A percentile compares a stretch with the other conserved stretches of the same genome.
Conservation (phyloP, 1,140 invertebrate genomes). For the Helicoverpa zea region DNA sequence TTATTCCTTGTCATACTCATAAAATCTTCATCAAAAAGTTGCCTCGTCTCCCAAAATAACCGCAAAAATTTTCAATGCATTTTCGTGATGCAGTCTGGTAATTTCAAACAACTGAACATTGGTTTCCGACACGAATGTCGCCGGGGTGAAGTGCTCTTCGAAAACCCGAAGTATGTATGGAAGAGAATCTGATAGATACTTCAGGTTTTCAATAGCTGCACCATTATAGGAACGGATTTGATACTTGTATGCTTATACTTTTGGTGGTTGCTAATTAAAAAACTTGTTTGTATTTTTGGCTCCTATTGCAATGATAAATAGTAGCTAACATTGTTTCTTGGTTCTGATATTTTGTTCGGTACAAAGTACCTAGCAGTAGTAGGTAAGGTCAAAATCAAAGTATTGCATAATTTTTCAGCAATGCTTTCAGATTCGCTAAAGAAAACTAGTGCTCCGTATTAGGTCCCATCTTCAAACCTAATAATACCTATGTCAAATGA, state of each 20-base stretch:
- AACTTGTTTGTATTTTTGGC: neutral
- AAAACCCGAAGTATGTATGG: constrained; percentile 3
- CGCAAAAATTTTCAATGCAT: neutral
- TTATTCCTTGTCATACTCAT: too few species aligned
- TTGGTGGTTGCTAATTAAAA: neutral
- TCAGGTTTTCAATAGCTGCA: constrained; percentile 4
- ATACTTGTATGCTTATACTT: neutral
- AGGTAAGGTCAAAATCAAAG: too few species aligned
- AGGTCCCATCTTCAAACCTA: too few species aligned
- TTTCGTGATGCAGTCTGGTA: constrained; percentile 8
- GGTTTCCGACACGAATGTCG: constrained; percentile 13
- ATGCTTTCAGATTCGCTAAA: too few species aligned
- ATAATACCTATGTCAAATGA: neutral
- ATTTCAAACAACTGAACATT: constrained; percentile 26
- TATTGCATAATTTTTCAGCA: too few species aligned
- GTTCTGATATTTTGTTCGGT: too few species aligned
- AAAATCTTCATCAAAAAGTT: too few species aligned
- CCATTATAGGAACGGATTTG: constrained; percentile 9
- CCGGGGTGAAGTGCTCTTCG: constrained; percentile 17
- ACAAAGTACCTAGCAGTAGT: too few species aligned
- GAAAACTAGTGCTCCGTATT: too few species aligned
- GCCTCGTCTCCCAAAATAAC: neutral
- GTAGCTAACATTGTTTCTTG: too few species aligned
- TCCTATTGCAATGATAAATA: neutral
- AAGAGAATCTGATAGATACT: constrained; percentile 27